A percentile compares a stretch with the other conserved stretches of the same genome.
These are phyloP conservation scores for Acromyrmex heyeri DNA, from an alignment of 1,140 invertebrate genomes.

Conservation along the genomic window DNA sequence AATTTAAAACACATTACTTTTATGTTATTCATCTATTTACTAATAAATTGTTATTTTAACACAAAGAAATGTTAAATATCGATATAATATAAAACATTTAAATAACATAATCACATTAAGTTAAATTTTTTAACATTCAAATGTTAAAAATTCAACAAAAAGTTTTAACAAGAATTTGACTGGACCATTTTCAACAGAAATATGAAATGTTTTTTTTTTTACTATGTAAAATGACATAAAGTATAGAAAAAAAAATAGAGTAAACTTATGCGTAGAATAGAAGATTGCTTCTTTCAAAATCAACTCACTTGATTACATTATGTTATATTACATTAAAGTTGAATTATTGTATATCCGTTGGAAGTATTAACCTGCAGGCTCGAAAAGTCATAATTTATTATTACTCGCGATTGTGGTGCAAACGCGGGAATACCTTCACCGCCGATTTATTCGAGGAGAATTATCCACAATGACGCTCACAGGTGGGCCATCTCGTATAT, in stretches of 20 bases:
- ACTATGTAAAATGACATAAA: not conserved
- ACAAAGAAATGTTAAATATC: no score
- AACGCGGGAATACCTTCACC: not conserved
- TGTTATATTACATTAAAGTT: not conserved
- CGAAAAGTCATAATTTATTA: conserved; percentile 6
- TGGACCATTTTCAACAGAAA: no score
- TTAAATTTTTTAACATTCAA: no score
- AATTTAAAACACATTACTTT: no score
- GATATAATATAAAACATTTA: no score
- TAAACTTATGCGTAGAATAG: not conserved
- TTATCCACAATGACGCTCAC: conserved; percentile 54
- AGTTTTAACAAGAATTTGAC: no score
- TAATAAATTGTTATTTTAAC: no score
- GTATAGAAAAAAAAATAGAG: not conserved
- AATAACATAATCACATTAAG: no score
- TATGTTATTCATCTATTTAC: no score
- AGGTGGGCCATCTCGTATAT: conserved; percentile 60
- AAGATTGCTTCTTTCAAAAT: not conserved
- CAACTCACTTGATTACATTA: not conserved
- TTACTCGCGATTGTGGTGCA: not conserved
- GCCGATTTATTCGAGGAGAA: conserved; percentile 54
- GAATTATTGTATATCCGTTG: not conserved
- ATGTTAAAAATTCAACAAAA: no score
- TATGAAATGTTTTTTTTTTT: no score
- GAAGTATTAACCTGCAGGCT: not conserved